Conservation (phyloP, 1,140 invertebrate species). For the Drosophila littoralis region DNA sequence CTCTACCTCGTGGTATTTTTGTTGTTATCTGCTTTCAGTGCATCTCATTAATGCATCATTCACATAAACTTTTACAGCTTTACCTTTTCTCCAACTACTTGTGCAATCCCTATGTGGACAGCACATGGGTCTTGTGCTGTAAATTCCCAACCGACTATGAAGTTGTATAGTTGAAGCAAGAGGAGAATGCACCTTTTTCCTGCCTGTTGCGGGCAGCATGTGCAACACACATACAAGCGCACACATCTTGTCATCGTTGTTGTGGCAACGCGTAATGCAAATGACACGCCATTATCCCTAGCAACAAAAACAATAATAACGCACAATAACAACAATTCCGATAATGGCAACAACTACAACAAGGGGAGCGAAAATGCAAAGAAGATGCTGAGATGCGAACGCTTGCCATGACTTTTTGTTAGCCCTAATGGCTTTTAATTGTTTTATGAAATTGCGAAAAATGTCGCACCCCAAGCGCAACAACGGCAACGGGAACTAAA, state of each 20-base stretch:
- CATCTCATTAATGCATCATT: conserved; percentile 29
- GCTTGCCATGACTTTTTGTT: conserved; percentile 63
- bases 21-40: neutral
- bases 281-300: conserved; percentile 72
- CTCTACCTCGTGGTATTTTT: no score
- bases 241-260: conserved; percentile 31
- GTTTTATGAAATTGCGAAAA: conserved; percentile 75
- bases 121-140: neutral
- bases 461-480: conserved; percentile 18
- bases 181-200: conserved; percentile 6
- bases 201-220: neutral
- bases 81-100: neutral
- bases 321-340: conserved; percentile 9
- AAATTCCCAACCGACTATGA: conserved; percentile 11
- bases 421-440: conserved; percentile 78
- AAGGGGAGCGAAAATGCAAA: conserved; percentile 28
- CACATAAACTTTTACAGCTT: conserved; percentile 20
- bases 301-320: conserved; percentile 30
- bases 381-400: conserved; percentile 40
- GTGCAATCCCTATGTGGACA: neutral
- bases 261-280: conserved; percentile 69
- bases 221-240: conserved; percentile 22
- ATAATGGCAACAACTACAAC: conserved; percentile 4
- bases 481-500: conserved; percentile 7
- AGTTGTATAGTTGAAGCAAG: conserved; percentile 23